A percentile compares a stretch with the other conserved stretches of the same genome.
These are phyloP conservation scores for Nemapogon koenigi DNA, from an alignment of 2,888 invertebrate genomes.

Conservation along the genomic window DNA sequence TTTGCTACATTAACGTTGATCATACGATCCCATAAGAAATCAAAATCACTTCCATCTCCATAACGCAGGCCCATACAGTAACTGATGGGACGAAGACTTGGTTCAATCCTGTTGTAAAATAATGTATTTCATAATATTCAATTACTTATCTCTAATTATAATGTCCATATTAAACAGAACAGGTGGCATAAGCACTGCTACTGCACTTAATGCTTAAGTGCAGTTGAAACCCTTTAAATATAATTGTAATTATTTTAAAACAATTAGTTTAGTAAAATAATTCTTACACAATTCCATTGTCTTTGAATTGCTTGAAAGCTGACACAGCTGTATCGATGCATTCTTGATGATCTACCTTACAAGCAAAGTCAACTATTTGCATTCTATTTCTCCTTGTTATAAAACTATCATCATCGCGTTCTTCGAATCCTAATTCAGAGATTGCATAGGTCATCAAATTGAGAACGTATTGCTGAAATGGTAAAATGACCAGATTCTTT, in stretches of 20 bases:
- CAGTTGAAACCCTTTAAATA: too few species aligned
- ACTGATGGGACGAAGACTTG: conserved; percentile 58
- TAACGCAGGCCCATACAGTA: conserved; percentile 70
- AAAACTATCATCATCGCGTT: conserved; percentile 31
- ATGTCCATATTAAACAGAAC: background rate
- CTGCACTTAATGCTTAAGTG: too few species aligned
- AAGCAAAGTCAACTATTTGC: conserved; percentile 67
- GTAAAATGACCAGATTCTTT: too few species aligned
- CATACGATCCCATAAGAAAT: conserved; percentile 68
- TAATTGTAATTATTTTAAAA: too few species aligned
- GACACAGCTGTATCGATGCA: conserved; percentile 47
- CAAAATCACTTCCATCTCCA: conserved; percentile 67
- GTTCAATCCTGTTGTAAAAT: conserved; percentile 29
- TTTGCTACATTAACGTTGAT: conserved; percentile 60
- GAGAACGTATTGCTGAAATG: conserved; percentile 31
- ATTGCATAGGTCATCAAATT: conserved; percentile 35
- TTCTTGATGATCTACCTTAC: conserved; percentile 61
- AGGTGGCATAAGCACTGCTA: too few species aligned
- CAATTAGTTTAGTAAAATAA: too few species aligned
- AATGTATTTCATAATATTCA: background rate
- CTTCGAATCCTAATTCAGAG: conserved; percentile 49
- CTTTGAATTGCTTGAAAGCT: conserved; percentile 29
- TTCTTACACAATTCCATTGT: conserved; percentile 37
- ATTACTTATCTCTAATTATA: background rate
- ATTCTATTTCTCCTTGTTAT: conserved; percentile 65